Evolutionary conservation across 1,140 invertebrate species (phyloP), one percentile per base, ranked within the genome.

Genomic region (Laupala kohalensis): DNA sequence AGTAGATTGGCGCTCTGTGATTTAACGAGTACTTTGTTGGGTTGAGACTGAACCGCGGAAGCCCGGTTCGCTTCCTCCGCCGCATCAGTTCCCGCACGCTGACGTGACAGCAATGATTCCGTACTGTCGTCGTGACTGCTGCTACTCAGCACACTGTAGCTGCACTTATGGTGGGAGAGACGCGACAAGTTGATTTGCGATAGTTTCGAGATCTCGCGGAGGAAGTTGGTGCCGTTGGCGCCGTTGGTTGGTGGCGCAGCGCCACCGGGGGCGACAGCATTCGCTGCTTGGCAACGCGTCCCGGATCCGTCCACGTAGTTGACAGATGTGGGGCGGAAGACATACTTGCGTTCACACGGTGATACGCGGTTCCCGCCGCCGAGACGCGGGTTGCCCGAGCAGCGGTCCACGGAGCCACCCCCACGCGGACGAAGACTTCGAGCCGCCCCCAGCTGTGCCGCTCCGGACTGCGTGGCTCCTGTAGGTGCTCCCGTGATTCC

Each of bases 201-300:
- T 5, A 91, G 76, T 78, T 91, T 90, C 2, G 88, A 87, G 37
- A 91, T 90, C 76, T 91, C 90, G 64, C 87, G 85, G 5, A 90
- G 82, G 73, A 90, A 86, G 74, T 86, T 86, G 6, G 77, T 77
- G 70, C 78, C 75, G 5, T 65, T 71, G 29, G 70, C 70, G 25
- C 53, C 25, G 13, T 26, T 26, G 5, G 67, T 30, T 26, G 26
- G 25, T 6, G 26, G 25, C 15, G 67, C 9, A 23, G 26, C 26
- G 26, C 67, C 67, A 9, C 26, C 26, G 0, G 28, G 67, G 15
- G 67, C 67, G 6, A n/a, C 25, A 3, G 28, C 25, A n/a, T 27
- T 23, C 13, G 26, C 13, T 4, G 73, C 71, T 28, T 68, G 65
- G 28, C 70, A 76, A 28, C 72, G 75, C 6, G 73, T 64, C 5